These are phyloP conservation scores for Dynastes tityus DNA, from an alignment of 2,888 invertebrate genomes.

Conservation along the genomic window DNA sequence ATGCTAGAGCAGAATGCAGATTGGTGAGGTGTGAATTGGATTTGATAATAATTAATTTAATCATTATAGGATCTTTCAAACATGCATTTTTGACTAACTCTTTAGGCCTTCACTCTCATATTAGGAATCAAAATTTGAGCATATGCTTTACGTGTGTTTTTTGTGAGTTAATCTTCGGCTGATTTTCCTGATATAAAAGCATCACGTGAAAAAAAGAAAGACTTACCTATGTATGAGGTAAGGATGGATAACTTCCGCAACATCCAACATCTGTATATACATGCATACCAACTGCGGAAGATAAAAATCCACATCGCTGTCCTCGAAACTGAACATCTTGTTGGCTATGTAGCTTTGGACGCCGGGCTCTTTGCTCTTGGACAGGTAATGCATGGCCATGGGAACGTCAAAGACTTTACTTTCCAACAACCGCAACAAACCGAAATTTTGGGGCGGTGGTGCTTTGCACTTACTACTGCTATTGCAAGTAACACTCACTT, in stretches of 20 bases:
- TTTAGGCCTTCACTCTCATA: too few relatives aligned
- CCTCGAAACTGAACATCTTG: slow-evolving; percentile 95
- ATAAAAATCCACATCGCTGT: slow-evolving; percentile 96
- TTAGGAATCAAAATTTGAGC: too few relatives aligned
- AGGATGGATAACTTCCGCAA: slow-evolving; percentile 93
- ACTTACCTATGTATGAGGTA: slow-evolving; percentile 85
- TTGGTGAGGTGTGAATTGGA: too few relatives aligned
- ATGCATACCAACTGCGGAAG: slow-evolving; percentile 98
- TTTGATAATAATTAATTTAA: too few relatives aligned
- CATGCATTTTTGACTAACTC: too few relatives aligned
- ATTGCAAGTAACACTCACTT: slow-evolving; percentile 36
- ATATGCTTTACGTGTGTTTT: too few relatives aligned
- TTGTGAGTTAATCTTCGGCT: too few relatives aligned
- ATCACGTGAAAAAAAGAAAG: background rate
- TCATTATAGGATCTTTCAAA: too few relatives aligned
- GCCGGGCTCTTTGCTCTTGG: slow-evolving; percentile 98
- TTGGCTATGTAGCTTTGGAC: slow-evolving; percentile 98
- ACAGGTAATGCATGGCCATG: slow-evolving; percentile 98
- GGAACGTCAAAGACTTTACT: slow-evolving; percentile 98
- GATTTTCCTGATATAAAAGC: too few relatives aligned
- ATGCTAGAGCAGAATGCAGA: too few relatives aligned
- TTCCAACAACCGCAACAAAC: slow-evolving; percentile 92
- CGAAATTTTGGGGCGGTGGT: slow-evolving; percentile 70
- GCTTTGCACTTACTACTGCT: slow-evolving; percentile 33
- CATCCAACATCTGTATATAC: slow-evolving; percentile 98